A percentile compares a stretch with the other conserved stretches of the same genome.
Conservation (phyloP, 2,113 vertebrate species). For the Oplegnathus fasciatus region DNA sequence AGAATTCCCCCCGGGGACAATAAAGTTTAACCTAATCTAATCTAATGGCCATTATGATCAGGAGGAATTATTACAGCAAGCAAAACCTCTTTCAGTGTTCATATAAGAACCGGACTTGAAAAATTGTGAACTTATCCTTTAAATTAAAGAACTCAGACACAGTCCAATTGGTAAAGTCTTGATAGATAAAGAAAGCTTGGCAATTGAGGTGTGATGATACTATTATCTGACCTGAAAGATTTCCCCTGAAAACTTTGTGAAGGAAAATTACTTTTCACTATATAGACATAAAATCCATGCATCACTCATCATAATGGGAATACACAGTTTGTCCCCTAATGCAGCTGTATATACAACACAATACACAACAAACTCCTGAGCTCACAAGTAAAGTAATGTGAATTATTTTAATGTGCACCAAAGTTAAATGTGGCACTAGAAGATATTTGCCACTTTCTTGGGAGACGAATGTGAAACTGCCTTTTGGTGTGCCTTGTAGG, state of each 20-base stretch:
- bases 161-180: background rate
- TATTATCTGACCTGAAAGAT: no score
- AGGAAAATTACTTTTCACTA: no score
- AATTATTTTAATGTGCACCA: background rate
- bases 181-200: background rate
- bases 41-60: no score
- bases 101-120: no score
- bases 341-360: background rate
- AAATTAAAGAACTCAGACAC: background rate
- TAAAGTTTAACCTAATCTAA: no score
- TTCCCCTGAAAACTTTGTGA: no score
- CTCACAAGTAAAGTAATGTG: background rate
- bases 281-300: no score
- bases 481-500: background rate
- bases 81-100: background rate
- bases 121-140: no score
- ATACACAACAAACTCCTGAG: background rate
- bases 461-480: background rate
- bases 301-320: background rate
- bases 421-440: background rate
- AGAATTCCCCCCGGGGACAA: no score
- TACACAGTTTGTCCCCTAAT: background rate
- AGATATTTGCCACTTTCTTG: constrained; percentile 2
- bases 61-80: background rate
- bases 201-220: background rate